phyloP scores from a whole-genome alignment of 2,797 vertebrate genomes.

The Cheirogaleus major region DNA sequence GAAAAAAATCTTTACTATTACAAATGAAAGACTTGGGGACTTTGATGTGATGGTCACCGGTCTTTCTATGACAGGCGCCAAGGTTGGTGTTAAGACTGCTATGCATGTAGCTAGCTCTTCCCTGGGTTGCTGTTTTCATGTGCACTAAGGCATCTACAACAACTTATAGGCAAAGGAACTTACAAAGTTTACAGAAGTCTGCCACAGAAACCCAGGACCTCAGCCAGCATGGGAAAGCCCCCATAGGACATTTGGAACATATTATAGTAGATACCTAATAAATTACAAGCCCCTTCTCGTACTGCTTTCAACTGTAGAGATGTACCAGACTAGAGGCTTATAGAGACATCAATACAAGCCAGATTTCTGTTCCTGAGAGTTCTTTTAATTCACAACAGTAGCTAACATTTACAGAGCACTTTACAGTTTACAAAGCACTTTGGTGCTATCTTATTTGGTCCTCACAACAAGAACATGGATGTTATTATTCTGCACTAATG shows the following conservation, averaged over 20 bases:
- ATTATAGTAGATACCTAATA: not conserved
- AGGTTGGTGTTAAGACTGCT: not conserved
- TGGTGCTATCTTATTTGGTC: not conserved
- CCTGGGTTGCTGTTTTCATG: not conserved
- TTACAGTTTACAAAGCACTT: not conserved
- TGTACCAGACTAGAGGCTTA: not conserved
- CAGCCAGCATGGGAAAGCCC: not conserved
- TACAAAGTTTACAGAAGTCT: not conserved
- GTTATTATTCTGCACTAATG: not conserved
- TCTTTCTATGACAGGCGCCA: not conserved
- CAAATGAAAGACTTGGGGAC: conserved; percentile 39
- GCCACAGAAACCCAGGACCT: not conserved
- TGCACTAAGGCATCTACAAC: not conserved
- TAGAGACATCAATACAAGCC: not conserved
- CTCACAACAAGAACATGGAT: not conserved
- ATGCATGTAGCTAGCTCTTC: not conserved
- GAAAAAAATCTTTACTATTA: conserved; percentile 20
- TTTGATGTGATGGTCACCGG: not conserved
- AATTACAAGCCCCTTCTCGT: not conserved
- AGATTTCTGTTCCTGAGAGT: not conserved
- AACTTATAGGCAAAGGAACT: not conserved
- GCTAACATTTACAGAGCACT: not conserved
- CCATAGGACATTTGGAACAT: not conserved
- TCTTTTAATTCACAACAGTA: not conserved
- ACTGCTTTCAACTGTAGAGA: not conserved